Evolutionary conservation across 2,888 invertebrate genomes (phyloP).

Genomic region (Onchidella celtica): DNA sequence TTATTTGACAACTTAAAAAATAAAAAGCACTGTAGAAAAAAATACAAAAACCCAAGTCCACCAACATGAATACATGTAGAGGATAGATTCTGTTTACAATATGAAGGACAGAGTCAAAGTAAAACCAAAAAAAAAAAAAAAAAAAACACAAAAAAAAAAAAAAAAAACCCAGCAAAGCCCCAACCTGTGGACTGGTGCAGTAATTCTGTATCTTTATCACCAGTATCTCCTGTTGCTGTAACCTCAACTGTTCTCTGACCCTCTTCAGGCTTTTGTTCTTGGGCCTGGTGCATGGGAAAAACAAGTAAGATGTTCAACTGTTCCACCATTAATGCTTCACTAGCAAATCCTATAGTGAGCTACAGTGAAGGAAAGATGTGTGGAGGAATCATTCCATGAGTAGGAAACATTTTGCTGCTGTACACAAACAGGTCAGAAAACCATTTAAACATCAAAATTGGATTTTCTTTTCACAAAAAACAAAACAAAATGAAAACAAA

Average conservation of each 20-base stretch:
- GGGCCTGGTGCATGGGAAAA: not conserved
- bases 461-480: no score
- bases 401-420: no score
- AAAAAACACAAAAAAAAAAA: not conserved
- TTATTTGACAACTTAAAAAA: not conserved
- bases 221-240: not conserved
- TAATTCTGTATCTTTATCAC: not conserved
- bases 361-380: no score
- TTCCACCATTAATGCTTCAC: not conserved
- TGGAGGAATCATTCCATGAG: no score
- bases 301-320: slow-evolving; percentile 13
- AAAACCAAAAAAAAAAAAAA: not conserved
- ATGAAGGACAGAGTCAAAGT: no score
- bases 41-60: no score
- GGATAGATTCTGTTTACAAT: no score
- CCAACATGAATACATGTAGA: no score
- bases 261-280: not conserved
- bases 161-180: not conserved
- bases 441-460: no score
- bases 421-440: no score
- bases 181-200: not conserved
- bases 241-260: not conserved
- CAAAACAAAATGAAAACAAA: no score
- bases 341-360: no score
- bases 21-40: not conserved